phyloP scores from a whole-genome alignment of 2,888 invertebrate species.

The Phengaris alcon region DNA sequence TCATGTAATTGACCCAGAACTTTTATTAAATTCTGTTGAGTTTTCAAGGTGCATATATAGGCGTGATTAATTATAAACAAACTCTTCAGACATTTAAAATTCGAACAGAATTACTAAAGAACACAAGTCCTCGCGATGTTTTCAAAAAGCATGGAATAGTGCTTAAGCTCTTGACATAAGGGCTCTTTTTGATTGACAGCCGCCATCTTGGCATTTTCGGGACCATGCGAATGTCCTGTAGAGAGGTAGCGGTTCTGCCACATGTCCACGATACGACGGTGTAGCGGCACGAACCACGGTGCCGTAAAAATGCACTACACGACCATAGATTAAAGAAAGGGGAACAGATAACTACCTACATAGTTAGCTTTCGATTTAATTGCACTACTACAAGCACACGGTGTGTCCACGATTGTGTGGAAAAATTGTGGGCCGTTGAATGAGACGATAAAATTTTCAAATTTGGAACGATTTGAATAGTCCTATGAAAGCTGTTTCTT shows the following conservation, averaged over 20 bases:
- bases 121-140: background rate
- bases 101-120: background rate
- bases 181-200: conserved; percentile 12
- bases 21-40: background rate
- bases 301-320: too few relatives aligned
- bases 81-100: conserved; percentile 9
- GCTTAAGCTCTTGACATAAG: background rate
- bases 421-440: too few relatives aligned
- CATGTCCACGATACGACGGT: too few relatives aligned
- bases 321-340: too few relatives aligned
- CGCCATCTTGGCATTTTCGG: background rate
- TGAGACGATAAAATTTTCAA: too few relatives aligned
- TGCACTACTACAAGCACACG: too few relatives aligned
- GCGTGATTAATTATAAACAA: background rate
- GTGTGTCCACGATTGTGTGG: too few relatives aligned
- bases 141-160: background rate
- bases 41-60: background rate
- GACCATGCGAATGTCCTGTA: conserved; percentile 12
- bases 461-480: too few relatives aligned
- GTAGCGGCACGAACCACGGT: too few relatives aligned
- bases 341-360: too few relatives aligned
- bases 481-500: too few relatives aligned
- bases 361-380: too few relatives aligned
- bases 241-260: background rate
- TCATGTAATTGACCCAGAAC: background rate